phyloP scores from a whole-genome alignment of 30 jellyfish, hydroid and myxozoan genomes.

The Aurelia coerulea region DNA sequence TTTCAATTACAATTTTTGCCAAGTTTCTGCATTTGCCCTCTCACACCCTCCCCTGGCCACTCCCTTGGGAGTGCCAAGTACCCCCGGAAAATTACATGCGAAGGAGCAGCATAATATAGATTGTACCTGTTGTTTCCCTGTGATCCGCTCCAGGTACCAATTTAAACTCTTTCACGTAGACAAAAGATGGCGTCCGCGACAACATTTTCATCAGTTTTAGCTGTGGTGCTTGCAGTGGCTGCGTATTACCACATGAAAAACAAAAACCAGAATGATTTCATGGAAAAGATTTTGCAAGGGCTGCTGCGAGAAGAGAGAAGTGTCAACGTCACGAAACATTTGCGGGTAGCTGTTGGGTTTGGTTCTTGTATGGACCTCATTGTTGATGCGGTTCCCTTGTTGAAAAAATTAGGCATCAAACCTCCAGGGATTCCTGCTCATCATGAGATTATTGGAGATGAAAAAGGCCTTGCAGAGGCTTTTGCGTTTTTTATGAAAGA shows the following conservation, averaged over 20 bases:
- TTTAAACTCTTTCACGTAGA: too few species aligned
- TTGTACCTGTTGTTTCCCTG: too few species aligned
- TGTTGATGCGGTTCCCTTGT: constrained; percentile 81
- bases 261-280: constrained; percentile 20
- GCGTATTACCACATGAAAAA: constrained; percentile 33
- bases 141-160: too few species aligned
- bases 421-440: constrained; percentile 79
- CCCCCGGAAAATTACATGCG: too few species aligned
- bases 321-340: constrained; percentile 70
- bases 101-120: too few species aligned
- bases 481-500: constrained; percentile 84
- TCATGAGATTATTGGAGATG: constrained; percentile 65
- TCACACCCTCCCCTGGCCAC: too few species aligned
- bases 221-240: constrained; percentile 40
- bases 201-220: constrained; percentile 7
- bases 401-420: constrained; percentile 40
- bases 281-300: constrained; percentile 61
- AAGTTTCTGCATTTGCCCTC: too few species aligned
- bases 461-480: constrained; percentile 67
- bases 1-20: too few species aligned
- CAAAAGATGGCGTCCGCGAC: constrained; percentile 49
- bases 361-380: constrained; percentile 91
- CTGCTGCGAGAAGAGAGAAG: constrained; percentile 68
- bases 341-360: constrained; percentile 89
- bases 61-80: too few species aligned